These are phyloP conservation scores for Clytia hemisphaerica DNA, from an alignment of 30 jellyfish, hydroid and myxozoan species.

Conservation along the genomic window DNA sequence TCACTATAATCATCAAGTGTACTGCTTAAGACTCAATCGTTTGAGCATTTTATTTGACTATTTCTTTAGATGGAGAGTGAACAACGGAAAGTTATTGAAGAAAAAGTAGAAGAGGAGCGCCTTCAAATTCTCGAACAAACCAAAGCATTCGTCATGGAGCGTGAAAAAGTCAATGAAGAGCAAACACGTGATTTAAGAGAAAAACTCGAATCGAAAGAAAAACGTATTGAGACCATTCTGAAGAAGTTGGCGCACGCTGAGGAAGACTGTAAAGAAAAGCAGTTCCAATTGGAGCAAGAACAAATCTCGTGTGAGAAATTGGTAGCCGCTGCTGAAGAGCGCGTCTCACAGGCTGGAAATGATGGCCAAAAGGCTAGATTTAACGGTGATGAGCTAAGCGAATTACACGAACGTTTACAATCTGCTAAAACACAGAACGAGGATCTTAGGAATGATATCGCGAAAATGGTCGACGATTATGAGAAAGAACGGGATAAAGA, in stretches of 20 bases:
- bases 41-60: too few species aligned
- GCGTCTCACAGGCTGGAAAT: background rate
- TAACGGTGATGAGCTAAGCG: constrained; percentile 20
- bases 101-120: constrained; percentile 37
- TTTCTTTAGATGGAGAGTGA: constrained; percentile 31
- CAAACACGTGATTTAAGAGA: constrained; percentile 13
- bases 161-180: constrained; percentile 26
- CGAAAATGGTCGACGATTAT: constrained; percentile 22
- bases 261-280: constrained; percentile 18
- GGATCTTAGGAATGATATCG: constrained; percentile 6
- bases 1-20: too few species aligned
- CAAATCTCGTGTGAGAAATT: constrained; percentile 6
- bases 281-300: constrained; percentile 6
- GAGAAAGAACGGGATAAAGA: constrained; percentile 19
- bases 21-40: too few species aligned
- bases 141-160: constrained; percentile 23
- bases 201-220: constrained; percentile 24
- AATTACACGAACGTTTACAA: constrained; percentile 24
- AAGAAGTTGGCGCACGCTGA: constrained; percentile 11
- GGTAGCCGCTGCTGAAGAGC: constrained; percentile 13
- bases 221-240: constrained; percentile 17
- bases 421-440: constrained; percentile 14
- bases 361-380: background rate
- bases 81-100: constrained; percentile 7
- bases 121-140: constrained; percentile 28